A percentile compares a stretch with the other conserved stretches of the same genome.
phyloP scores from a whole-genome alignment of 2,888 invertebrate species.

The Ophion costatus region DNA sequence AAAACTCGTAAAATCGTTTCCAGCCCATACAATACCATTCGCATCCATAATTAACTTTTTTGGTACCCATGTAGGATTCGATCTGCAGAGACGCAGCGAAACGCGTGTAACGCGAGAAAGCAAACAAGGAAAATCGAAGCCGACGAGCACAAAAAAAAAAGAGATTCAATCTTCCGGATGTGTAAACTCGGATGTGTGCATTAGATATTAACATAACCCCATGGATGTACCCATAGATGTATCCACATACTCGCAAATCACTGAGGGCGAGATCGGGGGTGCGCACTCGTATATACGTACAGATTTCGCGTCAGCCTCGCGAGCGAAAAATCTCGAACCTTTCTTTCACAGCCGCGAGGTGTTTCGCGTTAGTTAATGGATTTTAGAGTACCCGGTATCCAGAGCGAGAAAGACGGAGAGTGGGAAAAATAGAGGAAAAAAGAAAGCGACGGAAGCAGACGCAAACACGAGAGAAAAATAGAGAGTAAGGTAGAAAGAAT shows the following conservation, averaged over 20 bases:
- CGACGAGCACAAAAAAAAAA: conserved; percentile 17
- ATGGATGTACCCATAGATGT: background rate
- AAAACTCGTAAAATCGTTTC: no score
- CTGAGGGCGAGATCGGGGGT: no score
- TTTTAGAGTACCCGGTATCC: conserved; percentile 75
- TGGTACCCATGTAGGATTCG: no score
- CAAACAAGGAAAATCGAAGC: background rate
- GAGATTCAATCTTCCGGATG: conserved; percentile 10
- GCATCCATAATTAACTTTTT: no score
- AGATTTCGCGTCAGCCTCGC: conserved; percentile 31
- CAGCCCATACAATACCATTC: no score
- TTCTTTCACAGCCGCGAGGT: conserved; percentile 55
- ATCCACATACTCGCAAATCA: no score
- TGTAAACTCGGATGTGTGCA: background rate
- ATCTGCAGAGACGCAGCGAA: background rate
- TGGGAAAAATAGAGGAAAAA: conserved; percentile 7
- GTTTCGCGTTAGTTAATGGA: conserved; percentile 74
- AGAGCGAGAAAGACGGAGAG: conserved; percentile 28
- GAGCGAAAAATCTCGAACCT: conserved; percentile 62
- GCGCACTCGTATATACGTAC: conserved; percentile 11
- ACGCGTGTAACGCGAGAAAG: background rate
- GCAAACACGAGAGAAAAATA: background rate
- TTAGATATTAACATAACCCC: conserved; percentile 18
- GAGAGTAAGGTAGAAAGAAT: no score
- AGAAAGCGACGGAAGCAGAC: background rate